These are phyloP conservation scores for Simalia tracyae DNA, from an alignment of 2,797 vertebrate genomes.

Conservation along the genomic window DNA sequence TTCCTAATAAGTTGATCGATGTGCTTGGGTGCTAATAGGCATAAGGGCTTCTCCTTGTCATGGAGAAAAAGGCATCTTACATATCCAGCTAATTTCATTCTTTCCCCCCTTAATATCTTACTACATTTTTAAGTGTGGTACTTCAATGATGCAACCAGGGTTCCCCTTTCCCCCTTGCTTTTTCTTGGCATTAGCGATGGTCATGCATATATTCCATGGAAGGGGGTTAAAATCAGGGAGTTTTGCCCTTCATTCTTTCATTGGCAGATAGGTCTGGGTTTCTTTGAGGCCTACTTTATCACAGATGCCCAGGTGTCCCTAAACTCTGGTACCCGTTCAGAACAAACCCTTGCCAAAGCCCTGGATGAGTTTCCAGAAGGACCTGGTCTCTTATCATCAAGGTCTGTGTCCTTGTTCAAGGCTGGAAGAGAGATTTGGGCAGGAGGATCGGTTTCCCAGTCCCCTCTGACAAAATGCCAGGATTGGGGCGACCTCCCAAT, in stretches of 20 bases:
- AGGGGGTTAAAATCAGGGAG: background rate
- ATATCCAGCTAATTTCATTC: slow-evolving; percentile 40
- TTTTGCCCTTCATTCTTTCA: no score
- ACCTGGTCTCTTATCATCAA: background rate
- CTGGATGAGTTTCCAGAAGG: background rate
- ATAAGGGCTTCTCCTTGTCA: slow-evolving; percentile 54
- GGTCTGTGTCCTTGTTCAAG: no score
- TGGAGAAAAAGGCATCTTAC: slow-evolving; percentile 57
- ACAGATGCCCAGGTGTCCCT: background rate
- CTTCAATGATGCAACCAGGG: slow-evolving; percentile 20
- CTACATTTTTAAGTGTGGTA: slow-evolving; percentile 49
- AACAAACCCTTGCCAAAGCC: background rate
- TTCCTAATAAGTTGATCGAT: slow-evolving; percentile 65
- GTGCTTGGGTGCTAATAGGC: slow-evolving; percentile 57
- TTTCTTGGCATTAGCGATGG: slow-evolving; percentile 59
- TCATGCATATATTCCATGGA: slow-evolving; percentile 55
- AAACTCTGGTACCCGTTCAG: background rate
- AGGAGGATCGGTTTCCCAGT: no score
- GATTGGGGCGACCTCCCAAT: no score
- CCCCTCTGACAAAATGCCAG: no score
- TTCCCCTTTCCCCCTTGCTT: slow-evolving; percentile 26
- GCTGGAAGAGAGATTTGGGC: no score
- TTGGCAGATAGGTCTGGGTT: no score
- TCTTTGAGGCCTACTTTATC: no score
- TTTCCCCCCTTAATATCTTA: slow-evolving; percentile 41